Evolutionary conservation across 53 echinoderm and acorn worm species (phyloP).

Genomic region (Patiria pectinifera): DNA sequence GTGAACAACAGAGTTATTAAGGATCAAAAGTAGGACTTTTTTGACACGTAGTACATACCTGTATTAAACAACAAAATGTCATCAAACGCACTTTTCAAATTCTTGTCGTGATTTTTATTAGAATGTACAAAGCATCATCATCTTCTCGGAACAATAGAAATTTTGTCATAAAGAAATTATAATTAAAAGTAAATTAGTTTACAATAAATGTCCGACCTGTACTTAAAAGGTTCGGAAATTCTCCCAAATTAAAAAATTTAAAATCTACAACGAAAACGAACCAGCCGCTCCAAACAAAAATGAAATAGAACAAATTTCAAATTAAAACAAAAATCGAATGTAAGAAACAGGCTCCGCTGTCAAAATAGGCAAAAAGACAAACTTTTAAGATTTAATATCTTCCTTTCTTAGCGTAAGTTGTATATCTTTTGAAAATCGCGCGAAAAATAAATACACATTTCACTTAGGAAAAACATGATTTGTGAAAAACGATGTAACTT

Average conservation of each 20-base stretch:
- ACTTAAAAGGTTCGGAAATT: slow-evolving; percentile 3
- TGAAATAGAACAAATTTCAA: not conserved
- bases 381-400: too few species aligned
- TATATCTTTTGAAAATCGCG: too few species aligned
- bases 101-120: slow-evolving; percentile 20
- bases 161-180: not conserved
- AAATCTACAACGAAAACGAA: slow-evolving; percentile 22
- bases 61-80: not conserved
- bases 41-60: too few species aligned
- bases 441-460: too few species aligned
- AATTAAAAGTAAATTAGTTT: slow-evolving; percentile 15
- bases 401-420: too few species aligned
- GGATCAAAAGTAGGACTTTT: too few species aligned
- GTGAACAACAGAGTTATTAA: too few species aligned
- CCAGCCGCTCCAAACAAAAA: slow-evolving; percentile 32
- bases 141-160: slow-evolving; percentile 31
- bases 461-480: too few species aligned
- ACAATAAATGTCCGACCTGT: not conserved
- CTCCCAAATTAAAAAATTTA: not conserved
- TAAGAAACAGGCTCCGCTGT: too few species aligned
- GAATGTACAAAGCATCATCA: slow-evolving; percentile 48
- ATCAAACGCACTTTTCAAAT: not conserved
- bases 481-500: too few species aligned
- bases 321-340: too few species aligned
- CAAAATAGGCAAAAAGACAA: too few species aligned